phyloP scores from a whole-genome alignment of 2,888 invertebrate species.

The Hirtodrosophila trivittata region DNA sequence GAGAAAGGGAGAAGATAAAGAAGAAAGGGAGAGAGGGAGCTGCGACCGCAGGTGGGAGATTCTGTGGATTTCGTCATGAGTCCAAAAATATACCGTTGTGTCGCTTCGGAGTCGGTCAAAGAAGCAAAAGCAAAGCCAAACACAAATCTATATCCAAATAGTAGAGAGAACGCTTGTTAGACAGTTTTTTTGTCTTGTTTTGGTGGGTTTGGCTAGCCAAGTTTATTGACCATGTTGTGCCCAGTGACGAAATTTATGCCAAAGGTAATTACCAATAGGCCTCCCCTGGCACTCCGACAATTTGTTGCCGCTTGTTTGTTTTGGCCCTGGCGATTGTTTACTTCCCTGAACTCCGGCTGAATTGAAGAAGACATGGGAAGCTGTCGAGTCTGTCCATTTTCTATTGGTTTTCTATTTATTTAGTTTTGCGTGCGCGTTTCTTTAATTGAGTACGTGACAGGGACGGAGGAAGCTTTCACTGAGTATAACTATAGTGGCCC shows the following conservation, averaged over 20 bases:
- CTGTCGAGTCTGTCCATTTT: slow-evolving; percentile 14
- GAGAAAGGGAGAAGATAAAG: neutral
- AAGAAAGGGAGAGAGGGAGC: neutral
- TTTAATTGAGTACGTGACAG: slow-evolving; percentile 66
- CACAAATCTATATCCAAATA: slow-evolving; percentile 42
- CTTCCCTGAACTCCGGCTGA: slow-evolving; percentile 13
- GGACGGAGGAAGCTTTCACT: slow-evolving; percentile 48
- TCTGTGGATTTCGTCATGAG: slow-evolving; percentile 63
- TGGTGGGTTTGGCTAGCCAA: slow-evolving; percentile 23
- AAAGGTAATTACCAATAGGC: slow-evolving; percentile 56
- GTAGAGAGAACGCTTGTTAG: slow-evolving; percentile 46
- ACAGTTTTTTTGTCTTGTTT: slow-evolving; percentile 16
- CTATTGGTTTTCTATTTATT: slow-evolving; percentile 59
- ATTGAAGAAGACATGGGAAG: slow-evolving; percentile 43
- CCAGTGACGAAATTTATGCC: slow-evolving; percentile 66
- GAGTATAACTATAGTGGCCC: slow-evolving; percentile 7
- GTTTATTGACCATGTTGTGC: slow-evolving; percentile 71
- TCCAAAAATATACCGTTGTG: slow-evolving; percentile 59
- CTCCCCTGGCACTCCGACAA: slow-evolving; percentile 33
- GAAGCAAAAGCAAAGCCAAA: slow-evolving; percentile 12
- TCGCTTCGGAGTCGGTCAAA: slow-evolving; percentile 47
- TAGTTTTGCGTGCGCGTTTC: slow-evolving; percentile 57
- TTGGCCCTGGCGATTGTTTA: slow-evolving; percentile 29
- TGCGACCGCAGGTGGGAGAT: slow-evolving; percentile 36
- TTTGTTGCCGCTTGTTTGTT: slow-evolving; percentile 45